Base-by-base conservation (phyloP, 1,140 invertebrate species). In the Solenopsis fugax region DNA sequence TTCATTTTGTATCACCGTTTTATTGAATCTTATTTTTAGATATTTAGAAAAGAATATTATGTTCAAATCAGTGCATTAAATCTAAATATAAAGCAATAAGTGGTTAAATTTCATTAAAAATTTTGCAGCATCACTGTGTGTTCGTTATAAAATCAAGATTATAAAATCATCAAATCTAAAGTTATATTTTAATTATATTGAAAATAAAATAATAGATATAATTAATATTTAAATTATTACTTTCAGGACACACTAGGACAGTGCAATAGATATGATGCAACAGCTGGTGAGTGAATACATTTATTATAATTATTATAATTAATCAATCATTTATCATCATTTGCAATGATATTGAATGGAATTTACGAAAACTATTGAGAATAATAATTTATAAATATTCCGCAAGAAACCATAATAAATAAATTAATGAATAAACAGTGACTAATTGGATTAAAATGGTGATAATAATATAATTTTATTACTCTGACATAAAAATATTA, bases 251-350 rank as follows among this genome's bases (percentile, higher is more conserved):
- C 5, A 48, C 2, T 34, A 52, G 12, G n/a, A 41, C 37, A 69
- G 13, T 29, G 18, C 12, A 73, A 9, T 73, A 21, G 37, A 54
- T 16, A 45, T 69, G 41, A 13, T 56, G 18, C 18, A 72, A 52
- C 5, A 10, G 7, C 12, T 16, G 50, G 50, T 73, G 10, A 73
- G 48, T 37, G 10, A 56, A 37, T 37, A 37, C 4, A 37, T 73
- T 52, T 71, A 41, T 54, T 69, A n/a, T 69, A 16, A 52, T 18
- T 52, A 37, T 34, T 21, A 73, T 73, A 69, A 69, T 24, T 58
- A 73, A 56, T 50, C 34, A 1, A 56, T 37, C 6, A 52, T 37
- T 16, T 54, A 37, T 58, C 16, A 29, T 29, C 29, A 29, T 29
- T 29, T 58, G 9, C 5, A 37, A 72, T 13, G 6, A 58, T 73